These are phyloP conservation scores for Diachasma alloeum DNA, from an alignment of 1,140 invertebrate species.

Conservation along the genomic window DNA sequence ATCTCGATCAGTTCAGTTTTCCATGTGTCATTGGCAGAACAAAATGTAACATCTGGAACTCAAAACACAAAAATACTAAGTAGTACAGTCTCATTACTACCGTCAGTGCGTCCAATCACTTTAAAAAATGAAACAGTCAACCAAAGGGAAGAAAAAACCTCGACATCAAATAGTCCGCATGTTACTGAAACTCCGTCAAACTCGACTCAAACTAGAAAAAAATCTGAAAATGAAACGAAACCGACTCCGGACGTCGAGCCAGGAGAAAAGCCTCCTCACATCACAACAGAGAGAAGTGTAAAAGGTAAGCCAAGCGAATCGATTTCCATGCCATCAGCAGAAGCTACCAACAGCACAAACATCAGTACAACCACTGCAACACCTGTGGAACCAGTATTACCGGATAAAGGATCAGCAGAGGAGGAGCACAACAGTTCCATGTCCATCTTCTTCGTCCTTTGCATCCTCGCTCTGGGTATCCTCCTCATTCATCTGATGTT, in stretches of 20 bases:
- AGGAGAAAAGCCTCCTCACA: not conserved
- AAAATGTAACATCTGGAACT: not conserved
- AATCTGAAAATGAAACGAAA: not conserved
- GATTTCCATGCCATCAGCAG: slow-evolving; percentile 25
- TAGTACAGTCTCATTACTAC: not conserved
- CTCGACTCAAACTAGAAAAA: not conserved
- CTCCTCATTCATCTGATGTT: slow-evolving; percentile 94
- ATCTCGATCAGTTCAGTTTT: not conserved
- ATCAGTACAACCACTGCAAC: slow-evolving; percentile 66
- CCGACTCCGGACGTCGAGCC: not conserved
- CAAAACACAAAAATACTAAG: not conserved
- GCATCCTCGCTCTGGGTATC: slow-evolving; percentile 91
- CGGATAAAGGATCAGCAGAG: slow-evolving; percentile 88
- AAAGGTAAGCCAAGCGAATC: not conserved
- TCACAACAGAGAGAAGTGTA: not conserved
- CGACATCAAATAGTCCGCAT: no score
- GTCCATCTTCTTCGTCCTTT: slow-evolving; percentile 95
- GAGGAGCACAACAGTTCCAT: slow-evolving; percentile 96
- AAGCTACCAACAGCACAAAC: slow-evolving; percentile 53
- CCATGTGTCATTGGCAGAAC: not conserved
- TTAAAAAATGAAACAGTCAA: not conserved
- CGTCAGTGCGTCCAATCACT: not conserved
- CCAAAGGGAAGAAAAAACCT: not conserved
- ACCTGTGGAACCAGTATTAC: slow-evolving; percentile 75
- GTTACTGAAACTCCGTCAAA: not conserved